Base-by-base conservation (phyloP, 64 coral and sea anemone species). In the Dendronephthya gigantea region DNA sequence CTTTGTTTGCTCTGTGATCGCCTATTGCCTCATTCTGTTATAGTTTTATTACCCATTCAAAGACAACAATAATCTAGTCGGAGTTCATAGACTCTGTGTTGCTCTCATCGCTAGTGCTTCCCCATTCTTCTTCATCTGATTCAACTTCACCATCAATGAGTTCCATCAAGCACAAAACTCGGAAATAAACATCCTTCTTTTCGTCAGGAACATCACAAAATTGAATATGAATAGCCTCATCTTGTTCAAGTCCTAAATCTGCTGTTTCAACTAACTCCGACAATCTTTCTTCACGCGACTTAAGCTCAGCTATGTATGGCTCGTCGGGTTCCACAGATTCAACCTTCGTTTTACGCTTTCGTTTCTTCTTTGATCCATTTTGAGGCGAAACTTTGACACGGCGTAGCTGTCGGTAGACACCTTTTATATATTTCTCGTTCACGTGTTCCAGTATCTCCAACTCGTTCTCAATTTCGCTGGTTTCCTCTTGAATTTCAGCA, bases 361-460 rank as follows among this genome's bases (percentile, higher is more conserved):
- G n/a, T 70, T 70, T 22, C 66, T 22, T n/a, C 27, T 70, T n/a
- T 70, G 12, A 9, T 70, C 30, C 12, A n/a, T n/a, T 9, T 17
- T 15, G 12, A 9, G 9, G 19, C 30, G 9, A 31, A 22, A 70
- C 66, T 31, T 25, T 70, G 12, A 9, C 66, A 25, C 30, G 19
- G 8, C 9, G 12, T n/a, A 25, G 19, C 23, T 70, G 12, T 9
- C 8, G 9, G 9, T 10, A 25, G 23, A 70, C 66, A 22, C 19
- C 66, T 17, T 90, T 86, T 23, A 85, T 90, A 35, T 93, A 91
- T 39, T 89, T 83, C 22, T 81, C 86, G 27, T 93, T 90, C 23
- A 70, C 66, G 66, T 70, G 27, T 17, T 93, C 89, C 14, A 97
- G 83, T 62, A 97, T 97, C 74, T 97, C 94, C 33, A 93, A 89